These are phyloP conservation scores for Tubiluchus corallicola DNA, from an alignment of 2,888 invertebrate genomes.

Conservation along the genomic window DNA sequence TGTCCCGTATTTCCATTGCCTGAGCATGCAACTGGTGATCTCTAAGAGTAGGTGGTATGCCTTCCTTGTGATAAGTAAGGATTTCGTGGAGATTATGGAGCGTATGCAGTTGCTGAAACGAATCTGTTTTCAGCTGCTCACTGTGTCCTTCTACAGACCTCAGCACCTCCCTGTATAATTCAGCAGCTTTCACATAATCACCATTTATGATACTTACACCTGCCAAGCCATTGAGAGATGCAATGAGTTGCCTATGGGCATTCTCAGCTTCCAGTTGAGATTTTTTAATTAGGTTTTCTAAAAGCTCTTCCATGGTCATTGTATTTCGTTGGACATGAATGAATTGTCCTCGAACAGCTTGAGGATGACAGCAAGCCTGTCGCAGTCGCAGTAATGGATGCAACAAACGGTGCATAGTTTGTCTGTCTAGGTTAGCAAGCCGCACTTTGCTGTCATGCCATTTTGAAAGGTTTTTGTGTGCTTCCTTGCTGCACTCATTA, in stretches of 20 bases:
- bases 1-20: conserved; percentile 36
- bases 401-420: conserved; percentile 36
- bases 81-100: conserved; percentile 42
- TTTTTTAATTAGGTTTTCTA: conserved; percentile 43
- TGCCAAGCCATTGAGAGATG: conserved; percentile 47
- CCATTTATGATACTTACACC: conserved; percentile 40
- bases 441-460: no score
- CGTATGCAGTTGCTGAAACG: conserved; percentile 45
- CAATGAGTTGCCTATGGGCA: conserved; percentile 40
- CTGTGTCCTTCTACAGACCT: conserved; percentile 26
- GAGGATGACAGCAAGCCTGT: conserved; percentile 51
- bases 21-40: conserved; percentile 34
- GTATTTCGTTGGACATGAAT: conserved; percentile 33
- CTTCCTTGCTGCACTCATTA: conserved; percentile 33
- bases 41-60: conserved; percentile 34
- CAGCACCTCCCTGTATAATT: conserved; percentile 41
- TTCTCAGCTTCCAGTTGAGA: conserved; percentile 42
- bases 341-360: conserved; percentile 38
- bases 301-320: conserved; percentile 42
- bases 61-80: no score
- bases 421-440: conserved; percentile 31
- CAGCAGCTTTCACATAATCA: conserved; percentile 37
- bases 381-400: conserved; percentile 44
- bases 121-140: conserved; percentile 36
- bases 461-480: no score